phyloP scores from a whole-genome alignment of 2,888 invertebrate genomes.

The Cloeon dipterum region DNA sequence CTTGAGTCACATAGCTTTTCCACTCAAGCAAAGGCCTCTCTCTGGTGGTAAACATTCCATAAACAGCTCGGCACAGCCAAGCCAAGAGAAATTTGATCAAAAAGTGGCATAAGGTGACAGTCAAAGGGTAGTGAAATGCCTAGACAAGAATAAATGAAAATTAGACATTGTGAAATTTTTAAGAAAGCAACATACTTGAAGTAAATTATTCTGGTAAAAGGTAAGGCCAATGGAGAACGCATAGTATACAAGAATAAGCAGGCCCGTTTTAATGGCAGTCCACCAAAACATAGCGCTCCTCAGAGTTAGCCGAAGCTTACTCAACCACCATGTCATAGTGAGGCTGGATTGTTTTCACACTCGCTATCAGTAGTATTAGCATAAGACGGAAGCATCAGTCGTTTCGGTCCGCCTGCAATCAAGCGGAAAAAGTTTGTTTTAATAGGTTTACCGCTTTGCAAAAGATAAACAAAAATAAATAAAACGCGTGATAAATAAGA shows the following conservation, averaged over 20 bases:
- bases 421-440: no score
- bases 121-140: slow-evolving; percentile 71
- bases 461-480: no score
- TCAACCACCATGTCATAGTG: background rate
- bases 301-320: background rate
- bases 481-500: no score
- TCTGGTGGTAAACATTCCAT: slow-evolving; percentile 30
- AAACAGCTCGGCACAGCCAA: slow-evolving; percentile 36
- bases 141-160: slow-evolving; percentile 24
- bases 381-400: background rate
- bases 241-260: slow-evolving; percentile 60
- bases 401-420: no score
- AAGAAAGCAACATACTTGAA: slow-evolving; percentile 30
- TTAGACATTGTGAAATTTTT: background rate
- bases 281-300: background rate
- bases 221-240: slow-evolving; percentile 83
- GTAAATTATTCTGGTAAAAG: slow-evolving; percentile 95
- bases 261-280: background rate
- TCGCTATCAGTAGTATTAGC: no score
- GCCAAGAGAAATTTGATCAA: slow-evolving; percentile 70
- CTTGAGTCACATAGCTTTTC: slow-evolving; percentile 48
- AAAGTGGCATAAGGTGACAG: slow-evolving; percentile 76
- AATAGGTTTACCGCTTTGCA: no score
- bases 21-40: slow-evolving; percentile 46
- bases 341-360: no score